Conservation (phyloP, 2,113 vertebrate genomes). For the Etia nguti region DNA sequence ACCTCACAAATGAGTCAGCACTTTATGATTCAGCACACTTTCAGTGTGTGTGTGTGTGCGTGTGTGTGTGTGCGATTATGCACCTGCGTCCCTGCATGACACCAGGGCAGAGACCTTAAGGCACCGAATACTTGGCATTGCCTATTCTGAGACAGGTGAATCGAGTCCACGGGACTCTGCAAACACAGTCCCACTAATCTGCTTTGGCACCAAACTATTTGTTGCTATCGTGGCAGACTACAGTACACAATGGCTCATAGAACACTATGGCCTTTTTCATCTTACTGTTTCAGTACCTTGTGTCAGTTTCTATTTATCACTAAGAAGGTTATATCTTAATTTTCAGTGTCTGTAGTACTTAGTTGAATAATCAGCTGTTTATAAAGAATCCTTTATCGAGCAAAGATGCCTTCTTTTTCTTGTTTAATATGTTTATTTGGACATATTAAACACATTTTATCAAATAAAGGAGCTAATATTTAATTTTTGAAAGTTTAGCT, state of each 20-base stretch:
- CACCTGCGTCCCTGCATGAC: constrained; percentile 34
- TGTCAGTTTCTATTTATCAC: neutral
- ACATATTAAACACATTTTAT: neutral
- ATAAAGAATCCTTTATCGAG: neutral
- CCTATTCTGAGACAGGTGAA: constrained; percentile 46
- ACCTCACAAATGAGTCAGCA: constrained; percentile 28
- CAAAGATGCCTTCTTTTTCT: neutral
- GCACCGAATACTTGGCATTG: constrained; percentile 24
- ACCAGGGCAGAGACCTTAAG: constrained; percentile 14
- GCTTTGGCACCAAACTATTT: constrained; percentile 9
- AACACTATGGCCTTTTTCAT: neutral
- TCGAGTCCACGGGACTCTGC: constrained; percentile 14
- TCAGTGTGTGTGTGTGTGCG: neutral
- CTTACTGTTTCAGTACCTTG: neutral
- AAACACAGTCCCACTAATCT: constrained; percentile 46
- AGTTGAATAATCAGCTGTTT: neutral
- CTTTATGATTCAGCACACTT: constrained; percentile 32
- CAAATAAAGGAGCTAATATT: neutral
- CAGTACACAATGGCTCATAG: neutral
- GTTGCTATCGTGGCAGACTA: constrained; percentile 32
- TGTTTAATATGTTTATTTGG: neutral
- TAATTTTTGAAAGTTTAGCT: neutral
- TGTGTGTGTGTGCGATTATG: neutral
- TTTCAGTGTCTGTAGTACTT: neutral
- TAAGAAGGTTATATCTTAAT: neutral